These are phyloP conservation scores for Lontra canadensis DNA, from an alignment of 2,113 vertebrate species.

Conservation along the genomic window DNA sequence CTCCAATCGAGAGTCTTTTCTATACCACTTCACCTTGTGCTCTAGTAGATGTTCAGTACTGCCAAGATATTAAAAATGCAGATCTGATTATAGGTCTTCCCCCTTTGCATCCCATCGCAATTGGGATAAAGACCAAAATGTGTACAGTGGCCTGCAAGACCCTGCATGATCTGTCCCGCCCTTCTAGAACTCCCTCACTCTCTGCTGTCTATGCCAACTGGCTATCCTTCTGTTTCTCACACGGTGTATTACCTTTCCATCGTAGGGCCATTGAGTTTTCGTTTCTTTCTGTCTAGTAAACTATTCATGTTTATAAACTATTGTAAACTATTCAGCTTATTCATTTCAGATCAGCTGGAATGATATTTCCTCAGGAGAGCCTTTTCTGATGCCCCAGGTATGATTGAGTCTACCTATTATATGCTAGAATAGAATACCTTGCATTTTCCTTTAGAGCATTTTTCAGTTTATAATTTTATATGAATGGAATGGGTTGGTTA, in stretches of 20 bases:
- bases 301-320: background rate
- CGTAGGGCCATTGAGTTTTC: background rate
- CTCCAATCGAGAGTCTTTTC: background rate
- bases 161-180: rapidly evolving
- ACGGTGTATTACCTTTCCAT: background rate
- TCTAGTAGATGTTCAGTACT: too few relatives aligned
- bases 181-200: background rate
- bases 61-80: background rate
- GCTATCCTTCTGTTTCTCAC: background rate
- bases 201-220: background rate
- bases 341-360: background rate
- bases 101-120: background rate
- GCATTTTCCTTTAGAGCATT: background rate
- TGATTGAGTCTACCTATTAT: background rate
- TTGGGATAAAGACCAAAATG: background rate
- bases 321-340: background rate
- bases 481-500: background rate
- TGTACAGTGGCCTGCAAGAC: rapidly evolving
- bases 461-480: background rate
- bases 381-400: background rate
- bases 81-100: background rate
- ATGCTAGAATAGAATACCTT: background rate
- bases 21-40: background rate
- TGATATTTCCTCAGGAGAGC: background rate
- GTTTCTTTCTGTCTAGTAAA: background rate